Base-by-base conservation (phyloP, 2,797 vertebrate genomes). In the Megaceryle alcyon region DNA sequence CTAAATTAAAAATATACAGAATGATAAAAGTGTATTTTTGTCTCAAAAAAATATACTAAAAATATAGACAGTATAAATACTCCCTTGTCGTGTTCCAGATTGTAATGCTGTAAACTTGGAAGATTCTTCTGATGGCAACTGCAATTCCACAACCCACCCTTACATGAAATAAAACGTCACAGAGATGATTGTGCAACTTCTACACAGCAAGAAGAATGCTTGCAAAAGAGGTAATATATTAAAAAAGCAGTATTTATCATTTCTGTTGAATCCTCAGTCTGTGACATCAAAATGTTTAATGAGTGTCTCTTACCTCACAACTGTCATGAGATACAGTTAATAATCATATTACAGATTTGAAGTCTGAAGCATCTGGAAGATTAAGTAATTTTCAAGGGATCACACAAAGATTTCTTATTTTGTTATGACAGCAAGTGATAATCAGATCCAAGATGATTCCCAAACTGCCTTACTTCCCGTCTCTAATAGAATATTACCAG, bases 361-460 rank as follows among this genome's bases (percentile, higher is more conserved):
- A 71, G 19, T 65, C 54, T 79, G 70, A 91, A 33, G 66, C 59
- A 60, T 73, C 70, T 84, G 68, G 64, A 90, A 82, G 63, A 75
- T 92, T 22, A 75, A 94, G 21, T 61, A 49, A 71, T 37, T 85
- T 91, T 73, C 12, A n/a, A 26, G 31, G 77, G 63, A 82, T 94
- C 63, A 82, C 51, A 84, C 43, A 72, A 7, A 79, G 28, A 46
- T 93, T 92, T 94, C 80, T 92, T 84, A 35, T 76, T 91, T 82
- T 48, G 28, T 56, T 90, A 54, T 70, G 86, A 92, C 48, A 96
- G 51, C 60, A 84, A 71, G 28, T 49, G 60, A 86, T 63, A 82
- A 66, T 39, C 68, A 68, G 37, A 92, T 83, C 73, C 75, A 92
- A 83, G 37, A 51, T 82, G 86, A 92, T 84, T 92, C 68, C 77